Evolutionary conservation across 2,113 vertebrate genomes (phyloP), one percentile per base, ranked within the genome.

Genomic region (Poecile atricapillus): DNA sequence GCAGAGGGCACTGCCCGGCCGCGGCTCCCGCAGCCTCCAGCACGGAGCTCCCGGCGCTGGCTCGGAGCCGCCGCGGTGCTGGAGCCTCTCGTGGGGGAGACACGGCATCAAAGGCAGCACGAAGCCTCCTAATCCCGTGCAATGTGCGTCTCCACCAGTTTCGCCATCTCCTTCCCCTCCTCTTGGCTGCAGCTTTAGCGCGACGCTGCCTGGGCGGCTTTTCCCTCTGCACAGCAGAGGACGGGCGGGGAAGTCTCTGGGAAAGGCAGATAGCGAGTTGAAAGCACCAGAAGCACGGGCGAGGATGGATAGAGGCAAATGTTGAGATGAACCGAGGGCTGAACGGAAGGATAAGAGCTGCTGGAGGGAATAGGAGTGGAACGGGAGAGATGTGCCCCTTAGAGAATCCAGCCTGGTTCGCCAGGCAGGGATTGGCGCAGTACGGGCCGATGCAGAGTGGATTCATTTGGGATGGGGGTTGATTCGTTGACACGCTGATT

Each of bases 1-100:
- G 89, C 92, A 94, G 93, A 94, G 95, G 97, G 95, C 95, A 89
- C 22, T 93, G 78, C 70, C 87, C 87, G 4, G 53, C 87, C 69
- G 77, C 60, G 43, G 82, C 60, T 73, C 86, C 5, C 25, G 8
- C 39, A 5, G 44, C 46, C 11, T 37, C 37, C 69, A 39, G n/a
- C 47, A 79, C 30, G 19, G 15, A 3, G 2, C 47, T 47, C 52
- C 49, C 31, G 3, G 53, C 63, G 37, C 60, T 19, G 16, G 10
- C 52, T 6, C 52, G 30, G 55, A n/a, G 55, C 33, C 33, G 80
- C 68, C 4, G 2, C 23, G 31, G 0, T 3, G 62, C 63, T 0
- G 28, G 80, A 33, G 39, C 1, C 33, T 35, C 50, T 27, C 25
- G 1, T 0, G 41, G 65, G 69, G n/a, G 33, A 85, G 71, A 13